Base-by-base conservation (phyloP, 2,888 invertebrate species). In the Dryomyza anilis region DNA sequence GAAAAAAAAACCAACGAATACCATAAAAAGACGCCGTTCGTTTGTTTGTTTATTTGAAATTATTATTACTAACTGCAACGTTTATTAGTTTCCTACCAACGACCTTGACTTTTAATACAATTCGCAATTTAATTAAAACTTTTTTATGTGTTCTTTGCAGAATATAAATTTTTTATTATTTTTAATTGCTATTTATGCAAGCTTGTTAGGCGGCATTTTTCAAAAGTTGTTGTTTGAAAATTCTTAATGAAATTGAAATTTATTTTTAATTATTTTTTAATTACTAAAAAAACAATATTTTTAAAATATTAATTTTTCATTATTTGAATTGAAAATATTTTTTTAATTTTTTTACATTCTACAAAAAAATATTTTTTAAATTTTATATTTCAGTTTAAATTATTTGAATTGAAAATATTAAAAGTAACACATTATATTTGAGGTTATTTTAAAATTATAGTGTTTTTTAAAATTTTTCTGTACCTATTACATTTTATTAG, bases 71-170 rank as follows among this genome's bases (percentile, higher is more conserved):
- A n/a, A n/a, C n/a, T n/a, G n/a, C n/a, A n/a, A n/a, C n/a, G n/a
- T n/a, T n/a, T n/a, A n/a, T n/a, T n/a, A n/a, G n/a, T n/a, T n/a
- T n/a, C n/a, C n/a, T n/a, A n/a, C n/a, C 23, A 48, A 27, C 50
- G 50, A 50, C 50, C 50, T 50, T 50, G 50, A 50, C 50, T 50
- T 50, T 50, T 50, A 25, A 27, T 27, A 14, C n/a, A 25, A 50
- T 3, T 27, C 7, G 27, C 25, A n/a, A n/a, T 21, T 50, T n/a
- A 25, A 43, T 43, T 43, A 43, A 43, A 43, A 43, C n/a, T 16
- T 16, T 5, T 39, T 3, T 19, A 43, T 16, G n/a, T 16, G 16
- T 43, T 6, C n/a, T n/a, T n/a, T n/a, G n/a, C n/a, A n/a, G n/a
- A n/a, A n/a, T n/a, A n/a, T 7, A 16, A 8, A 16, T 43, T 43